Evolutionary conservation across 2,888 invertebrate genomes (phyloP).

Genomic region (Opisthograptis luteolata): DNA sequence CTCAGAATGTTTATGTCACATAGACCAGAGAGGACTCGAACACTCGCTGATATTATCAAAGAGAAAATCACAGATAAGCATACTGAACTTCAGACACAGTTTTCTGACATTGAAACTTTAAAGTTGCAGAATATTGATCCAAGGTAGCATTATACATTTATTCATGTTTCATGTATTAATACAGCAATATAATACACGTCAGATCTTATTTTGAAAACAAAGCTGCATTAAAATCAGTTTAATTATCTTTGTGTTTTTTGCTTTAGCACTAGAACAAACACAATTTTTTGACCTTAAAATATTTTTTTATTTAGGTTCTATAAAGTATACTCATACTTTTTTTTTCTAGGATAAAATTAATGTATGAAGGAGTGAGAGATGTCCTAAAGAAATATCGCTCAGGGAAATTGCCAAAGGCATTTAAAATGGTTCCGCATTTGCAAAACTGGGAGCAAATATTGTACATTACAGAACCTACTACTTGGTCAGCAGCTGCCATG

Average conservation of each 20-base stretch:
- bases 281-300: no score
- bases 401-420: slow-evolving; percentile 98
- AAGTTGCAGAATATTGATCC: slow-evolving; percentile 94
- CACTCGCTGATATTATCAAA: slow-evolving; percentile 95
- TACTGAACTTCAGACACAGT: slow-evolving; percentile 93
- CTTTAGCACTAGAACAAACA: no score
- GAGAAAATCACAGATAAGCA: slow-evolving; percentile 97
- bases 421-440: slow-evolving; percentile 97
- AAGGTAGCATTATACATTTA: slow-evolving; percentile 58
- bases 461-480: slow-evolving; percentile 94
- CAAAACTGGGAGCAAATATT: slow-evolving; percentile 97
- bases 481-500: slow-evolving; percentile 99
- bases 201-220: no score
- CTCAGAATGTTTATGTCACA: slow-evolving; percentile 89
- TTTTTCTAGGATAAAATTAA: slow-evolving; percentile 86
- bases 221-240: no score
- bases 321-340: background rate
- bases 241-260: no score
- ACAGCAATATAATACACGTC: no score
- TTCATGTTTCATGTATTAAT: no score
- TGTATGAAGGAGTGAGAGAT: slow-evolving; percentile 96
- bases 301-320: no score
- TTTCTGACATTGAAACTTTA: slow-evolving; percentile 90
- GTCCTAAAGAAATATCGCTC: slow-evolving; percentile 95
- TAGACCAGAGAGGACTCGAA: slow-evolving; percentile 84